These are phyloP conservation scores for Holotrichia oblita DNA, from an alignment of 1,140 invertebrate genomes.

Conservation along the genomic window DNA sequence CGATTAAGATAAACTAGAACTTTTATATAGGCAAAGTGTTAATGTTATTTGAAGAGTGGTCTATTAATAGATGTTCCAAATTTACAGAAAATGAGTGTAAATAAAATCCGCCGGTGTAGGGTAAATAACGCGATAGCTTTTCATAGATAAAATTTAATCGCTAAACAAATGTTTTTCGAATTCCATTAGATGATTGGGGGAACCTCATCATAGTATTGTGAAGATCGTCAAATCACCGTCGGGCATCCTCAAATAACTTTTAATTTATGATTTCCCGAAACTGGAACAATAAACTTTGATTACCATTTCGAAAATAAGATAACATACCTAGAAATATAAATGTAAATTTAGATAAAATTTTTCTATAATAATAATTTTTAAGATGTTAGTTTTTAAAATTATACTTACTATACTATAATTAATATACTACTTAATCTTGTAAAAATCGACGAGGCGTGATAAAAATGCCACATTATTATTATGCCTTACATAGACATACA, in stretches of 20 bases:
- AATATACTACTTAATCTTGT: too few relatives aligned
- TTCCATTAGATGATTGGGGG: neutral
- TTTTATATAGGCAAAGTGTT: conserved; percentile 13
- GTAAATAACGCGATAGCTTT: neutral
- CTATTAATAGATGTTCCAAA: neutral
- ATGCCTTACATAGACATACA: too few relatives aligned
- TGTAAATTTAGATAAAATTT: conserved; percentile 7
- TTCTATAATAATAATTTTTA: neutral
- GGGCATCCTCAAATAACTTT: neutral
- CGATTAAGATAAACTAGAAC: neutral
- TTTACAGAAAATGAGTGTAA: conserved; percentile 2
- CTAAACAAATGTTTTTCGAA: neutral
- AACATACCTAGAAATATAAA: neutral
- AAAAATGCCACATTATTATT: too few relatives aligned
- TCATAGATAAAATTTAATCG: neutral
- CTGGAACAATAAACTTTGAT: conserved; percentile 17
- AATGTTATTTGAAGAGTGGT: conserved; percentile 3
- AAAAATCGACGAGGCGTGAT: too few relatives aligned
- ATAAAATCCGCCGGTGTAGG: conserved; percentile 14
- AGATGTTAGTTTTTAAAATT: too few relatives aligned
- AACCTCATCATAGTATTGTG: neutral
- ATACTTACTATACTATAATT: too few relatives aligned
- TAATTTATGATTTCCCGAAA: neutral
- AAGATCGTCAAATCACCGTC: neutral
- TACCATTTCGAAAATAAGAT: neutral